phyloP scores from a whole-genome alignment of 2,113 vertebrate genomes.

The Urocynchramus pylzowi region DNA sequence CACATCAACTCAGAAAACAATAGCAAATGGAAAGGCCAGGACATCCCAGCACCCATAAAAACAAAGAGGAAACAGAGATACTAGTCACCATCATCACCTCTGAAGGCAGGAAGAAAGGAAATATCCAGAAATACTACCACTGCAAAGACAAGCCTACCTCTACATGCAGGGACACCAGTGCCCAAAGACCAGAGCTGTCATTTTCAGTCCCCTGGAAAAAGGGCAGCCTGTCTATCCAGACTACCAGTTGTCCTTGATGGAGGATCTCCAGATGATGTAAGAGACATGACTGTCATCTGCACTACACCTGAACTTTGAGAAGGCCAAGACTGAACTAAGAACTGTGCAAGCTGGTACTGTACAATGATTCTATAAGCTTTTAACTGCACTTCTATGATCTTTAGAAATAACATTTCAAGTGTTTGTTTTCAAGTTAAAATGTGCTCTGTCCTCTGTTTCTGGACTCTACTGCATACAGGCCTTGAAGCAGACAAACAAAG shows the following conservation, averaged over 20 bases:
- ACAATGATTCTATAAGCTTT: background rate
- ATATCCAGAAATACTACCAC: background rate
- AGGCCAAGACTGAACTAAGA: background rate
- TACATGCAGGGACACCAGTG: background rate
- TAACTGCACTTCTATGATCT: background rate
- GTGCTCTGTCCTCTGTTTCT: background rate
- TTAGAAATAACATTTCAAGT: background rate
- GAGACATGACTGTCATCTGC: background rate
- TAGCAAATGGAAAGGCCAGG: background rate
- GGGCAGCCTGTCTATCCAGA: background rate
- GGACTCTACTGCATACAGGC: background rate
- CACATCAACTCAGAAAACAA: background rate
- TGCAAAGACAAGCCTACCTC: background rate
- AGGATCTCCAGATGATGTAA: background rate
- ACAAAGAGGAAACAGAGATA: background rate
- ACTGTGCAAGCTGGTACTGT: background rate
- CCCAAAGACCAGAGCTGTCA: background rate
- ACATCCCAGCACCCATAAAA: background rate
- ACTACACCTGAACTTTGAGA: background rate
- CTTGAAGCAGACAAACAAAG: background rate
- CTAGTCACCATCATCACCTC: background rate
- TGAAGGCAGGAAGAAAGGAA: background rate
- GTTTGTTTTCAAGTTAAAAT: background rate
- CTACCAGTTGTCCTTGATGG: background rate
- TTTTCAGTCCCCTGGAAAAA: background rate